phyloP scores from a whole-genome alignment of 2,113 vertebrate species.

The Xyliphius kryptos region DNA sequence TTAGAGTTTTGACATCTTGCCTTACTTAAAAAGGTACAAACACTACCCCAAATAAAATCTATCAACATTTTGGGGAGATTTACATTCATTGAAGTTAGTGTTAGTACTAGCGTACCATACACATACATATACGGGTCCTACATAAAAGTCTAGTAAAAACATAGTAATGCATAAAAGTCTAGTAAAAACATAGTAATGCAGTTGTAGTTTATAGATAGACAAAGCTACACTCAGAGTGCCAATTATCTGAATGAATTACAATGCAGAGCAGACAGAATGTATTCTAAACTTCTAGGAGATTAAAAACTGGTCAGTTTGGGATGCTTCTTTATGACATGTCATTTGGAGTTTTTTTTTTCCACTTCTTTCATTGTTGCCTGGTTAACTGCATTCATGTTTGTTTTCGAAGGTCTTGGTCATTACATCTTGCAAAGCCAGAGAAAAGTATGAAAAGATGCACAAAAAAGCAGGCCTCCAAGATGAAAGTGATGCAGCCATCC shows the following conservation, averaged over 20 bases:
- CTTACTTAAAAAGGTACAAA: too few species aligned
- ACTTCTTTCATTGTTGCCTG: background rate
- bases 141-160: too few species aligned
- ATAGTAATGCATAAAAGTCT: too few species aligned
- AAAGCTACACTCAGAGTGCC: too few species aligned
- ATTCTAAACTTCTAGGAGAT: background rate
- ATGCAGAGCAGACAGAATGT: background rate
- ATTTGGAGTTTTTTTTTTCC: constrained; percentile 15
- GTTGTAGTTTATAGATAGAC: too few species aligned
- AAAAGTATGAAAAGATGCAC: constrained; percentile 19
- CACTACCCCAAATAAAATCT: too few species aligned
- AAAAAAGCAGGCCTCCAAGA: constrained; percentile 73
- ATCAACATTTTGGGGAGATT: too few species aligned
- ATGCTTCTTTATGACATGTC: constrained; percentile 19
- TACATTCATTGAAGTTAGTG: too few species aligned
- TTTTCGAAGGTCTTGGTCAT: constrained; percentile 70
- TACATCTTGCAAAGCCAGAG: constrained; percentile 79
- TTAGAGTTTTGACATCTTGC: constrained; percentile 59
- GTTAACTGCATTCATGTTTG: constrained; percentile 58
- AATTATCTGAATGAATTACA: too few species aligned
- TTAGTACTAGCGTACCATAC: too few species aligned
- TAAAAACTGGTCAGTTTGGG: background rate
- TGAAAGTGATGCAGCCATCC: constrained; percentile 88
- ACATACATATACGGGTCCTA: too few species aligned
- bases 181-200: too few species aligned